Percentiles rank a stretch among this genome's conserved stretches.
Evolutionary conservation across 2,113 vertebrate species (phyloP).

Genomic region (Cinclus mexicanus): DNA sequence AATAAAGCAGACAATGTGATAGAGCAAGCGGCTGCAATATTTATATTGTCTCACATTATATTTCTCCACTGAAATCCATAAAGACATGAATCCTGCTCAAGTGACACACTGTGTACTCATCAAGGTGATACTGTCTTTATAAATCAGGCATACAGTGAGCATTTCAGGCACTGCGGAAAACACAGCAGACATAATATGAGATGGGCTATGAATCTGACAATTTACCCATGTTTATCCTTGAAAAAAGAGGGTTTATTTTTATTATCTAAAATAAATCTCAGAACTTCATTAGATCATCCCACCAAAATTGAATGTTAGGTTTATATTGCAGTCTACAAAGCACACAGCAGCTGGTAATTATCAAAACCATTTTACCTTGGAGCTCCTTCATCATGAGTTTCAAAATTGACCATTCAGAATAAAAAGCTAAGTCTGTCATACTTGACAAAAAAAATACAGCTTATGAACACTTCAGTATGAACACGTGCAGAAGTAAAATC

Average conservation of each 20-base stretch:
- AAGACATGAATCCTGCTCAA: constrained; percentile 41
- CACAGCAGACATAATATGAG: background rate
- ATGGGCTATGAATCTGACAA: background rate
- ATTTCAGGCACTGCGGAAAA: constrained; percentile 1
- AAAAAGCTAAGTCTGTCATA: background rate
- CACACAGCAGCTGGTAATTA: background rate
- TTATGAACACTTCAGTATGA: background rate
- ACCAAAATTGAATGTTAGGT: background rate
- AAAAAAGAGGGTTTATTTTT: background rate
- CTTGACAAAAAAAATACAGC: background rate
- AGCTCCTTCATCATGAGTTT: background rate
- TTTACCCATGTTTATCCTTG: background rate
- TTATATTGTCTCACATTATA: background rate
- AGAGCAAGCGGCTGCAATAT: background rate
- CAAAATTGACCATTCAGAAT: background rate
- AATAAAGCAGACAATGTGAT: background rate
- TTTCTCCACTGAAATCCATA: constrained; percentile 27
- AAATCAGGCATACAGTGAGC: constrained; percentile 22
- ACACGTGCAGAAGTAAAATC: background rate
- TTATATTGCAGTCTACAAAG: background rate
- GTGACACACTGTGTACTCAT: constrained; percentile 38
- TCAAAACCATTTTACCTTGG: background rate
- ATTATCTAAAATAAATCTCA: background rate
- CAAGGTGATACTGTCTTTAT: constrained; percentile 46
- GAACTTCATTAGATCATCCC: background rate